Evolutionary conservation across 2,888 invertebrate species (phyloP).

Genomic region (Venustoraphidia nigricollis): DNA sequence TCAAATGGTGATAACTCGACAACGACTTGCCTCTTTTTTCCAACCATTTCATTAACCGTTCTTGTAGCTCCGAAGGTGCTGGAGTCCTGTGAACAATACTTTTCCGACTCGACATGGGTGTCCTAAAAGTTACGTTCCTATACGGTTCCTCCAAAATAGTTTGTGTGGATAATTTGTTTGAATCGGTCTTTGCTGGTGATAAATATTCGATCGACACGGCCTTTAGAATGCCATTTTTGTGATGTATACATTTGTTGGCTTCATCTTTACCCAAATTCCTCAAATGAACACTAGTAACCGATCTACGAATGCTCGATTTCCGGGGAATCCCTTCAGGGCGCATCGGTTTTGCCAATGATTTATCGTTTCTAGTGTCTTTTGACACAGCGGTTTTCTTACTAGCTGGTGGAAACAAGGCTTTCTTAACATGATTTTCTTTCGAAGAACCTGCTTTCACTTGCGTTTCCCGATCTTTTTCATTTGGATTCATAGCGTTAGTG

Average conservation of each 20-base stretch:
- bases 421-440: too few species aligned
- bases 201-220: constrained; percentile 27
- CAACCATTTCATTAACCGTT: constrained; percentile 34
- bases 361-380: neutral
- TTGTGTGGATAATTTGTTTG: constrained; percentile 15
- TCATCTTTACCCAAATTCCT: constrained; percentile 27
- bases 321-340: too few species aligned
- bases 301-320: constrained; percentile 19
- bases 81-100: constrained; percentile 22
- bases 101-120: constrained; percentile 19
- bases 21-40: constrained; percentile 32
- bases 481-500: too few species aligned
- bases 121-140: constrained; percentile 18
- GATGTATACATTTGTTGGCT: constrained; percentile 16
- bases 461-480: too few species aligned
- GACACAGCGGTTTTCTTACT: neutral
- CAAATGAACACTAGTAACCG: constrained; percentile 34
- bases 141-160: constrained; percentile 25
- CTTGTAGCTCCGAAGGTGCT: constrained; percentile 27
- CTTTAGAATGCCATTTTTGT: constrained; percentile 24
- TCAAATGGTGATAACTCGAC: constrained; percentile 33
- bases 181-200: neutral
- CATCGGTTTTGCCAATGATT: too few species aligned
- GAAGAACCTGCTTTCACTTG: too few species aligned
- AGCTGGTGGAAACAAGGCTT: neutral